These are phyloP conservation scores for Callipepla squamata DNA, from an alignment of 2,113 vertebrate species.

Conservation along the genomic window DNA sequence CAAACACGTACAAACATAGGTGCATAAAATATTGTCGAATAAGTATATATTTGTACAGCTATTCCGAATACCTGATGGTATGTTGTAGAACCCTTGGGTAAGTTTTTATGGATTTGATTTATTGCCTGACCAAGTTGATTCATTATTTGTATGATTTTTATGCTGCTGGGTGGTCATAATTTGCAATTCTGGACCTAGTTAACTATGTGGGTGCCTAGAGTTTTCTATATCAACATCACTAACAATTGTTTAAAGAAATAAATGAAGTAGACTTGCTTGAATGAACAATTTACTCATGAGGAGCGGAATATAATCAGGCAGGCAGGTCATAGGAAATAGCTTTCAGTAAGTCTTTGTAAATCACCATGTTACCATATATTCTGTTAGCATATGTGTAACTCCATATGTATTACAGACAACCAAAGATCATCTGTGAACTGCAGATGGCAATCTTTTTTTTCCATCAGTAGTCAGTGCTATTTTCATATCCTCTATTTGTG, in stretches of 20 bases:
- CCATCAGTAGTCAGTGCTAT: not conserved
- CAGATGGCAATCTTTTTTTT: not conserved
- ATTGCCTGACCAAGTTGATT: constrained; percentile 40
- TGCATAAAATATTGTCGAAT: constrained; percentile 35
- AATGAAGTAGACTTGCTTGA: constrained; percentile 33
- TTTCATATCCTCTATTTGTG: not conserved
- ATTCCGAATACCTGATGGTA: not conserved
- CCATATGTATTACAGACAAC: not conserved
- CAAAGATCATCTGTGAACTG: not conserved
- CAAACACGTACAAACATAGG: not conserved
- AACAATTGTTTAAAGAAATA: constrained; percentile 47
- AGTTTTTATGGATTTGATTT: constrained; percentile 56
- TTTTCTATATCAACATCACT: constrained; percentile 14
- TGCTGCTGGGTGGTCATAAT: constrained; percentile 50
- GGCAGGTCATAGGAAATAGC: not conserved
- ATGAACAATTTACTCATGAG: constrained; percentile 5
- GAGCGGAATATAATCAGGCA: not conserved
- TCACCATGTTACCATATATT: not conserved
- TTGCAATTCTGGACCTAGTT: constrained; percentile 46
- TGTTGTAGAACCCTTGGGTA: constrained; percentile 54
- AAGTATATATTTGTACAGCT: not conserved
- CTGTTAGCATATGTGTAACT: not conserved
- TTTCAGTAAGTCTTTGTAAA: not conserved
- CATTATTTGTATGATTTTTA: constrained; percentile 55
- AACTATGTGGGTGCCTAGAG: constrained; percentile 22